These are phyloP conservation scores for Enteromius unitaeniatus DNA, from an alignment of 2,797 vertebrate species.

Conservation along the genomic window DNA sequence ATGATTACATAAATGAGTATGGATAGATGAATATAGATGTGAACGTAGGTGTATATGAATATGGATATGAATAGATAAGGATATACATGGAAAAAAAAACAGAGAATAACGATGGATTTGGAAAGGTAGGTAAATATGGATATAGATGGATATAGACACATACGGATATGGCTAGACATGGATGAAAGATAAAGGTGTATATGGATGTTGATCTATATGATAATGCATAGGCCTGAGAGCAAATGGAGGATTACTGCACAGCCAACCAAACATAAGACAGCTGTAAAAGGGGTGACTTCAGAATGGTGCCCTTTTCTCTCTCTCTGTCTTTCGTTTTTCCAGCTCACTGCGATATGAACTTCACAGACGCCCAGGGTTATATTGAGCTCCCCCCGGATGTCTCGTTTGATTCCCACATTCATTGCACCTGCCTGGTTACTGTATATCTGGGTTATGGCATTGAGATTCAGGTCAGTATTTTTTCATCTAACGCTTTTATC, in stretches of 20 bases:
- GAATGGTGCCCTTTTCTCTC: background rate
- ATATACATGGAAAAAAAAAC: background rate
- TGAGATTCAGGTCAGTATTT: slow-evolving; percentile 91
- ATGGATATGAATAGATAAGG: background rate
- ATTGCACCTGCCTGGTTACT: slow-evolving; percentile 91
- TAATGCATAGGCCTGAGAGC: background rate
- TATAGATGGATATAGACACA: background rate
- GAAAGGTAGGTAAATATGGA: background rate
- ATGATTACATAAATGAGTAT: background rate
- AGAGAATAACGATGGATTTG: background rate
- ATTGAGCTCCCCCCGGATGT: slow-evolving; percentile 80
- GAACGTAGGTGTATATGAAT: too few species aligned
- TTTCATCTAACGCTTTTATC: slow-evolving; percentile 16
- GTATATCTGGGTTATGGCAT: slow-evolving; percentile 96
- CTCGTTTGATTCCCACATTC: slow-evolving; percentile 75
- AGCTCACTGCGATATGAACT: slow-evolving; percentile 91
- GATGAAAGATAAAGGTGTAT: background rate
- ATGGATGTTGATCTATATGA: slow-evolving; percentile 1
- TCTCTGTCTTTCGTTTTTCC: slow-evolving; percentile 44
- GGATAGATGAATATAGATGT: background rate
- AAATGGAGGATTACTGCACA: slow-evolving; percentile 18
- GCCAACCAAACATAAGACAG: slow-evolving; percentile 26
- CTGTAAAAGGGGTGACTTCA: slow-evolving; percentile 17
- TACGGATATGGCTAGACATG: background rate
- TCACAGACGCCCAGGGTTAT: slow-evolving; percentile 89